Evolutionary conservation across 2,113 vertebrate species (phyloP).

Genomic region (Eclectus roratus): DNA sequence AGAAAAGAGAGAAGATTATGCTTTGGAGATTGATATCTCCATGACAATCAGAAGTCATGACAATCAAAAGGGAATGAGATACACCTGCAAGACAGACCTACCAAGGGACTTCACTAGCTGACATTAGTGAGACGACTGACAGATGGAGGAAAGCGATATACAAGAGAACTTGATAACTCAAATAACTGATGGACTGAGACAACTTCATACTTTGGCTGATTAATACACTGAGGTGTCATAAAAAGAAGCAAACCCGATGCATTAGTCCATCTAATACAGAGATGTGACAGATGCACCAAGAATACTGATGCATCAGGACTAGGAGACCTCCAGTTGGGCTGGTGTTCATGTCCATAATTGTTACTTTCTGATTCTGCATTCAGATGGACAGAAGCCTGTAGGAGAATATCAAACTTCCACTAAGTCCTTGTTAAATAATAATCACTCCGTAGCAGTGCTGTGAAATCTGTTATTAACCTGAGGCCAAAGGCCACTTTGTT

Average conservation of each 20-base stretch:
- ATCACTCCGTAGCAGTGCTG: conserved; percentile 73
- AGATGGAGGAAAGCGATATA: not conserved
- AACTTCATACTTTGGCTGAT: not conserved
- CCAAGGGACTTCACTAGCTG: not conserved
- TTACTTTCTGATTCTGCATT: conserved; percentile 58
- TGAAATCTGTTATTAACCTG: conserved; percentile 80
- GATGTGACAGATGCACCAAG: not conserved
- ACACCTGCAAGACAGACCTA: not conserved
- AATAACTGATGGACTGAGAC: not conserved
- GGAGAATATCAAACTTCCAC: conserved; percentile 67
- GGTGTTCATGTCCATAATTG: conserved; percentile 42
- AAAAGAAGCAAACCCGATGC: not conserved
- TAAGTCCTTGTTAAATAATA: conserved; percentile 76
- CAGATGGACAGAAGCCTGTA: conserved; percentile 65
- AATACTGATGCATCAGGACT: not conserved
- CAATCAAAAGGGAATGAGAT: not conserved
- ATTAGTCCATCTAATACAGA: not conserved
- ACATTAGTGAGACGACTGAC: not conserved
- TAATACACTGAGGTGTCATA: not conserved
- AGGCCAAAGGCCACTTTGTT: conserved; percentile 77
- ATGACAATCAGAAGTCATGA: not conserved
- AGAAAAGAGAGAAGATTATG: not conserved
- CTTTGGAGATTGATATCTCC: not conserved
- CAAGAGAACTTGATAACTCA: not conserved
- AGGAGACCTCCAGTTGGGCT: not conserved